Percentiles rank a stretch among this genome's conserved stretches.
phyloP scores from a whole-genome alignment of 1,140 invertebrate species.

The Sminthurides bifidus region DNA sequence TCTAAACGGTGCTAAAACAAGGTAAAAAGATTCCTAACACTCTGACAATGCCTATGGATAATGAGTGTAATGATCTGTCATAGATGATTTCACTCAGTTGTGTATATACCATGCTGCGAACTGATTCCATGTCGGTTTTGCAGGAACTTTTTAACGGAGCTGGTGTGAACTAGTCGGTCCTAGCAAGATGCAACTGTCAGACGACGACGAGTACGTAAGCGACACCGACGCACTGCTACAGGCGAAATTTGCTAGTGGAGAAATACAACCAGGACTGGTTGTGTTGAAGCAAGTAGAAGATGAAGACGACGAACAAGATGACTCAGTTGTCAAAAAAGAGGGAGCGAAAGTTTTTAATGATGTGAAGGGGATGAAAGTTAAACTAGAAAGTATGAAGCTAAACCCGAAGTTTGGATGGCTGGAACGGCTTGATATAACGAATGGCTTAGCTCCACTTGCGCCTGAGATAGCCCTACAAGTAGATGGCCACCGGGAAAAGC shows the following conservation, averaged over 20 bases:
- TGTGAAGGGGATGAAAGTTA: slow-evolving; percentile 48
- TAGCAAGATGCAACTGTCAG: too few species aligned
- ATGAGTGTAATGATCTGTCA: too few species aligned
- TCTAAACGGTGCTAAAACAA: too few species aligned
- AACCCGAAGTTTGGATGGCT: slow-evolving; percentile 59
- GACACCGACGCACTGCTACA: slow-evolving; percentile 49
- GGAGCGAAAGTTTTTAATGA: slow-evolving; percentile 26
- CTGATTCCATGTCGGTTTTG: too few species aligned
- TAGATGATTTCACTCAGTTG: too few species aligned
- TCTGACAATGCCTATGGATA: too few species aligned
- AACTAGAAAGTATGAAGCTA: slow-evolving; percentile 56
- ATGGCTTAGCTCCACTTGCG: slow-evolving; percentile 59
- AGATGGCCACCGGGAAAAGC: slow-evolving; percentile 25
- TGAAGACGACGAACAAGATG: slow-evolving; percentile 43
- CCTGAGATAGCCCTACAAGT: slow-evolving; percentile 62
- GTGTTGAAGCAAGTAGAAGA: slow-evolving; percentile 38
- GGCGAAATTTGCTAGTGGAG: slow-evolving; percentile 65
- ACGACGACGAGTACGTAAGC: not conserved
- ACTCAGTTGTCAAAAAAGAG: too few species aligned
- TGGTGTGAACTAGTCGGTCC: too few species aligned
- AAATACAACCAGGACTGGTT: slow-evolving; percentile 72
- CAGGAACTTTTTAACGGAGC: too few species aligned
- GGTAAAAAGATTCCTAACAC: too few species aligned
- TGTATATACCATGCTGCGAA: too few species aligned
- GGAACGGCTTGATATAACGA: slow-evolving; percentile 67